These are phyloP conservation scores for Clupea harengus DNA, from an alignment of 2,113 vertebrate species.

Conservation along the genomic window DNA sequence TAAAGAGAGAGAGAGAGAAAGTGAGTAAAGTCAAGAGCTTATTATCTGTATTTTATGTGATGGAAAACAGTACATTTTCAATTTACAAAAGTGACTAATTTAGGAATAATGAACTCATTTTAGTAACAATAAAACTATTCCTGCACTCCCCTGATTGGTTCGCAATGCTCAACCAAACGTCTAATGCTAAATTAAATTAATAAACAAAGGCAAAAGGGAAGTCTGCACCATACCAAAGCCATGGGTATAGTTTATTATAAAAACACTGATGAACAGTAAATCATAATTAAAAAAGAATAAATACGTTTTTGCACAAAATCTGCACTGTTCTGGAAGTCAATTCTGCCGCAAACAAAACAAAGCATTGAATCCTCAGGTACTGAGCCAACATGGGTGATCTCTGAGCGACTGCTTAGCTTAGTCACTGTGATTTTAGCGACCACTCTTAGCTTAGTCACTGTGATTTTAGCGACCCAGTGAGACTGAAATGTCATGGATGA, in stretches of 20 bases:
- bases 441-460: too few relatives aligned
- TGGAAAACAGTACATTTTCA: neutral
- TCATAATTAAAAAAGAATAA: constrained; percentile 28
- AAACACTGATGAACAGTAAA: constrained; percentile 36
- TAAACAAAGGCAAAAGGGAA: neutral
- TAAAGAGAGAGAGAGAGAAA: too few relatives aligned
- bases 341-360: neutral
- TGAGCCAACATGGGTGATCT: neutral
- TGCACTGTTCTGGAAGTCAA: constrained; percentile 9
- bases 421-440: too few relatives aligned
- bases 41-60: too few relatives aligned
- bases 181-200: neutral
- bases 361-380: neutral
- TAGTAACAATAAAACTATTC: too few relatives aligned
- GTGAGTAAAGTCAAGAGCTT: too few relatives aligned
- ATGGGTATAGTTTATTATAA: constrained; percentile 45
- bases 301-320: constrained; percentile 28
- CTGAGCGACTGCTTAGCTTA: neutral
- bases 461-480: neutral
- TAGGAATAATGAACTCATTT: too few relatives aligned
- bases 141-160: too few relatives aligned
- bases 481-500: neutral
- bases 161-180: neutral
- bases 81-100: neutral
- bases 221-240: constrained; percentile 11